A percentile compares a stretch with the other conserved stretches of the same genome.
These are phyloP conservation scores for Pangasius mekongensis DNA, from an alignment of 2,797 vertebrate species.

Conservation along the genomic window DNA sequence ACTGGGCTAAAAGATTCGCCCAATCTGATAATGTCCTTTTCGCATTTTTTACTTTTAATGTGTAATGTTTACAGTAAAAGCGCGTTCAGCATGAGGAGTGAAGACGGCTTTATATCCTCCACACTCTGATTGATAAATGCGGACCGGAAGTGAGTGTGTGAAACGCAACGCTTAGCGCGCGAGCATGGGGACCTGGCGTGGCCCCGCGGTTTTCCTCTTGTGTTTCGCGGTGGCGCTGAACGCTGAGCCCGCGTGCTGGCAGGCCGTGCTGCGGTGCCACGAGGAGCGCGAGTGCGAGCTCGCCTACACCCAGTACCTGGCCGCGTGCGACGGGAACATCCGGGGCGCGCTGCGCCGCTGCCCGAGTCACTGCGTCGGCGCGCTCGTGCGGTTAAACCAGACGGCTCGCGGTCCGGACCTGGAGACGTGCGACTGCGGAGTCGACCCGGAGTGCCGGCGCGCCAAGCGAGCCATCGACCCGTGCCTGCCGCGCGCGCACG, in stretches of 20 bases:
- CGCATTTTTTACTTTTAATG: neutral
- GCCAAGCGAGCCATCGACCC: slow-evolving; percentile 78
- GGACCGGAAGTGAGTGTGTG: neutral
- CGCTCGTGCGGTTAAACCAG: slow-evolving; percentile 77
- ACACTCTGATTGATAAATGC: neutral
- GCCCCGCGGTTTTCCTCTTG: slow-evolving; percentile 67
- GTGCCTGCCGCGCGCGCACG: slow-evolving; percentile 74
- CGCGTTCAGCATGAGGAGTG: neutral
- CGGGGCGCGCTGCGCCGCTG: slow-evolving; percentile 70
- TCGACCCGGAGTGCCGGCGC: slow-evolving; percentile 71
- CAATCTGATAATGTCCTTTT: neutral
- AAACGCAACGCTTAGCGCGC: slow-evolving; percentile 20
- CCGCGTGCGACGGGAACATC: slow-evolving; percentile 77
- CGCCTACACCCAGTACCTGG: slow-evolving; percentile 76
- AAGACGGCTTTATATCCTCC: neutral
- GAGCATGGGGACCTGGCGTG: slow-evolving; percentile 73
- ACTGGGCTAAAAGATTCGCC: neutral
- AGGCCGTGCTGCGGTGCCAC: slow-evolving; percentile 78
- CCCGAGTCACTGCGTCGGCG: slow-evolving; percentile 81
- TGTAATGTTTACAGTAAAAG: neutral
- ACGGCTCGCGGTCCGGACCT: slow-evolving; percentile 75
- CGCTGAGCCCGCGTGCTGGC: slow-evolving; percentile 79
- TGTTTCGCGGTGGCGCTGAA: slow-evolving; percentile 70
- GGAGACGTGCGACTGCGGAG: slow-evolving; percentile 79
- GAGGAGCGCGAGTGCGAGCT: slow-evolving; percentile 77